Base-by-base conservation (phyloP, 2,797 vertebrate genomes). In the Carduelis carduelis region DNA sequence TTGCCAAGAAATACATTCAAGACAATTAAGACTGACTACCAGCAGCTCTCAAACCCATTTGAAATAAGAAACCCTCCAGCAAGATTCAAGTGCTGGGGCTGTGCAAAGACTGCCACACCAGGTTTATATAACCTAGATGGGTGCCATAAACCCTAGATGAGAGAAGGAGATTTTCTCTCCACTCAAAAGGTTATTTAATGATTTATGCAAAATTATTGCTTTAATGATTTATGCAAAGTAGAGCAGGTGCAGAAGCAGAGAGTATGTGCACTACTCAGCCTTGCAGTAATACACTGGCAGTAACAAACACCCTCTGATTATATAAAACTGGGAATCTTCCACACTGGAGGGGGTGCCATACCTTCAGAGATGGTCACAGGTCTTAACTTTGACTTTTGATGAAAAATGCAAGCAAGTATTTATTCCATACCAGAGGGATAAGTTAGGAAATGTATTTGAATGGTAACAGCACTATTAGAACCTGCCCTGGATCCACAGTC, bases 1-100 rank as follows among this genome's bases (percentile, higher is more conserved):
- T 35, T 77, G 23, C 47, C 34, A 85, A 70, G 52, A 84, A 85
- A 89, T 28, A 84, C 7, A 74, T 4, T 60, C 32, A 70, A 84
- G 28, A 74, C 84, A 79, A 89, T 63, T 66, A 82, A 50, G 59
- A 63, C n/a, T 74, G 83, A 66, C 32, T 52, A 18, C 46, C 30
- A 91, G 47, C 35, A 84, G 41, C 20, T 66, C 44, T 59, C 60
- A 41, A 46, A 60, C 30, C 22, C 32, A 43, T 35, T 43, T 39
- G 49, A 93, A 91, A 91, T n/a, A 13, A 53, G 50, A 88, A 86
- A 81, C 7, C 12, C 8, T 80, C 24, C 39, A 90, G 32, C 14
- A 81, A 90, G 27, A 68, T 44, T 72, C 32, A 52, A 87, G 28
- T 35, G 21, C 32, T 56, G 30, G 11, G 12, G 26, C n/a, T 69